Base-by-base conservation (phyloP, 1,140 invertebrate species). In the Eciton burchellii region DNA sequence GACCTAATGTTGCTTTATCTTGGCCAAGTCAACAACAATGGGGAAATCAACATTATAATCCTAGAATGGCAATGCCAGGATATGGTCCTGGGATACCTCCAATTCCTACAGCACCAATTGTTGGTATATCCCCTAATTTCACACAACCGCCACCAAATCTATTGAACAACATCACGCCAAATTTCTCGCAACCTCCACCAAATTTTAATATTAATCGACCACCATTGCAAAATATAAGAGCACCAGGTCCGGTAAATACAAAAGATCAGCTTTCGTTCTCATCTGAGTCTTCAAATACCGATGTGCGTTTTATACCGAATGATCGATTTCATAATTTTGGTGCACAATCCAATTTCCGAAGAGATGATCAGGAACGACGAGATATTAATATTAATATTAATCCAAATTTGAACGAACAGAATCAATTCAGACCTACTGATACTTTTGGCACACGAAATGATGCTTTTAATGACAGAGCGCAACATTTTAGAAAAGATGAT, bases 1-100 rank as follows among this genome's bases (percentile, higher is more conserved):
- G 90, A 45, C 62, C 90, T 1, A 91, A 90, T 45, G 88, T 77
- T n/a, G 45, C 82, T 86, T 89, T 68, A 81, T 54, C 91, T 60
- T 93, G 92, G 92, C 90, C 88, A 56, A 89, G 89, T 21, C 91
- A 92, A 26, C 92, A 92, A 29, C 92, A 93, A 59, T 94, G 93
- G 93, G 79, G 85, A 12, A 83, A 43, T 70, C 74, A 88, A 8
- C 93, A 93, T 43, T 93, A 93, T 26, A 94, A 91, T 83, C 60
- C 90, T 9, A 83, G 84, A 56, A 89, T 91, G 81, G 84, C 82
- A 73, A 24, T 52, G 4, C 26, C 86, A 16, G 56, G 62, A 24
- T 62, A 21, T 56, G 29, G 29, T 49, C 16, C 35, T 11, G 45
- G 29, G 1, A 68, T 56, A 5, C 12, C 71, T 3, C 65, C 60